Base-by-base conservation (phyloP, 2,888 invertebrate genomes). In the Criorhina ranunculi region DNA sequence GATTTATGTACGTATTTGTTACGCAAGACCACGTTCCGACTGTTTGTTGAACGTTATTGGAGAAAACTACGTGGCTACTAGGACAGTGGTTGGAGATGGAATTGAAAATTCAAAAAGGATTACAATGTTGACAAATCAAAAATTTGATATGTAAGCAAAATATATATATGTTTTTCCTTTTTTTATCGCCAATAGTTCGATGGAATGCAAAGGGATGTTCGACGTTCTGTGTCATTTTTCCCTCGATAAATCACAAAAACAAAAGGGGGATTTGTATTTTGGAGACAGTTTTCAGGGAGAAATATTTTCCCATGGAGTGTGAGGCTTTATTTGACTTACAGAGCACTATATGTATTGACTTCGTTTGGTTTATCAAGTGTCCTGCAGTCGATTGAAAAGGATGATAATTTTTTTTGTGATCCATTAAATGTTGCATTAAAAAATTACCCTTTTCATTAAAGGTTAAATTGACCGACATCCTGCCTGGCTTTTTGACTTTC, bases 81-180 rank as follows among this genome's bases (percentile, higher is more conserved):
- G 1, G 11, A 19, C 4, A 8, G 7, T 7, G 12, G 35, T 37
- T 6, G 29, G 37, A 37, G 8, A 2, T n/a, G n/a, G 49, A 12
- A 64, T 67, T 55, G 19, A 42, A 44, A 31, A 69, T 55, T 55
- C 55, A 33, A 33, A 44, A 69, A 69, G 44, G 57, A 35, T 55
- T 55, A 55, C 19, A 69, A 9, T 35, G 57, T 69, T 57, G 33
- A 33, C 33, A 69, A 57, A 69, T 44, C 19, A 57, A 57, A n/a
- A 31, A 44, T 33, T 33, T 35, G 12, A 53, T 53, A 11, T 53
- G 31, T 29, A 29, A 35, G 12, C 24, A 37, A 37, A 24, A 24
- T n/a, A n/a, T n/a, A n/a, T n/a, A n/a, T 4, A 37, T 24, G 19
- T 24, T 33, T 17, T 35, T 55, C 29, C 17, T 19, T 12, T 17